Conservation (phyloP, 2,113 vertebrate species). For the Pycnonotus jocosus region DNA sequence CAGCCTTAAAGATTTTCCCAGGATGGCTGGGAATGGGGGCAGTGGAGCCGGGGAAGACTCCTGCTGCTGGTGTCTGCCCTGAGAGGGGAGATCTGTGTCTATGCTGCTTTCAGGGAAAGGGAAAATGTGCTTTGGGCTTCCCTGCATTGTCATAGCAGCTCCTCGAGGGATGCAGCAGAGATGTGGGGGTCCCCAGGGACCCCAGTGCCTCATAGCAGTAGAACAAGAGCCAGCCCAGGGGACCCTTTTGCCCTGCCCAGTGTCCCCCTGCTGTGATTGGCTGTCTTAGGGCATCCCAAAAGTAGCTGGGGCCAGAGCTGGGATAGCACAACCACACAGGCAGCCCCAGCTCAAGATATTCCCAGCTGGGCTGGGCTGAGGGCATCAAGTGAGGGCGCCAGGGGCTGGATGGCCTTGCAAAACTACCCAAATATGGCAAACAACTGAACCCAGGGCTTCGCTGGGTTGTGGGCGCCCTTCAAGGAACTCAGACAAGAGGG, state of each 20-base stretch:
- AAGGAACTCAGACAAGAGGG: not conserved
- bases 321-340: not conserved
- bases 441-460: not conserved
- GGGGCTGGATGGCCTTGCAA: not conserved
- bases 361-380: not conserved
- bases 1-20: not conserved
- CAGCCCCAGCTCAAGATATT: not conserved
- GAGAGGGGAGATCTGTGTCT: not conserved
- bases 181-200: not conserved
- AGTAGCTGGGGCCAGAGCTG: not conserved
- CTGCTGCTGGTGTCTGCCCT: not conserved
- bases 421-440: not conserved
- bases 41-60: not conserved
- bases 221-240: not conserved
- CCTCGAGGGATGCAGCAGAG: not conserved
- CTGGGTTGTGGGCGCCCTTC: not conserved
- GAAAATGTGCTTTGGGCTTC: fast-evolving
- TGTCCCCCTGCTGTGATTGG: fast-evolving
- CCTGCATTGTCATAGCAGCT: not conserved
- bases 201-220: not conserved
- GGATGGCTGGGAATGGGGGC: not conserved
- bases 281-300: not conserved
- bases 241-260: not conserved
- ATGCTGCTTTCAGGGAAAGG: not conserved
- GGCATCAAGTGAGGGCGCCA: fast-evolving